A percentile compares a stretch with the other conserved stretches of the same genome.
Conservation (phyloP, 2,888 invertebrate species). For the Nomada hirtipes region DNA sequence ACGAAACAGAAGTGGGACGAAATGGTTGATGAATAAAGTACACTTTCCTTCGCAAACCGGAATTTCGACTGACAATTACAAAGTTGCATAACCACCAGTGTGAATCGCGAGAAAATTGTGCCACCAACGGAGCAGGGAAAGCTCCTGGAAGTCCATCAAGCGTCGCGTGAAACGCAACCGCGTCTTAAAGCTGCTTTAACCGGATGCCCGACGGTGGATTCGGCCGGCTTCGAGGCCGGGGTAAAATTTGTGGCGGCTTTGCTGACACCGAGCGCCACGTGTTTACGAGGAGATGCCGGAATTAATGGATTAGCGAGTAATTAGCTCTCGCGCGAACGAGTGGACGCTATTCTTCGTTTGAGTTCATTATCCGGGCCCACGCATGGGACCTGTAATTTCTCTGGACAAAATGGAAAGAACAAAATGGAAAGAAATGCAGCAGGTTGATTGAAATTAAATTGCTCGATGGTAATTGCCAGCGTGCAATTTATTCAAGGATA, state of each 20-base stretch:
- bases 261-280: neutral
- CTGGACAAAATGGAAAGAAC: too few species aligned
- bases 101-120: neutral
- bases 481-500: too few species aligned
- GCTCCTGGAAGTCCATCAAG: neutral
- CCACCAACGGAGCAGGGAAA: neutral
- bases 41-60: neutral
- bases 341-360: neutral
- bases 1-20: neutral
- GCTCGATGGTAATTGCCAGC: too few species aligned
- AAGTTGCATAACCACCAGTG: slow-evolving; percentile 4
- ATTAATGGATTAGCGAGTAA: slow-evolving; percentile 14
- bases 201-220: slow-evolving; percentile 13
- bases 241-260: slow-evolving; percentile 16
- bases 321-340: neutral
- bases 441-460: too few species aligned
- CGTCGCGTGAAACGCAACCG: neutral
- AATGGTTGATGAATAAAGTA: neutral
- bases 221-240: neutral
- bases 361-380: neutral
- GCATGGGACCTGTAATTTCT: neutral
- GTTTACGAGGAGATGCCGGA: neutral
- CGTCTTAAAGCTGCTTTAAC: slow-evolving; percentile 13
- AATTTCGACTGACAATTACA: neutral
- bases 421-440: too few species aligned